Base-by-base conservation (phyloP, 2,113 vertebrate species). In the Barbus barbus region DNA sequence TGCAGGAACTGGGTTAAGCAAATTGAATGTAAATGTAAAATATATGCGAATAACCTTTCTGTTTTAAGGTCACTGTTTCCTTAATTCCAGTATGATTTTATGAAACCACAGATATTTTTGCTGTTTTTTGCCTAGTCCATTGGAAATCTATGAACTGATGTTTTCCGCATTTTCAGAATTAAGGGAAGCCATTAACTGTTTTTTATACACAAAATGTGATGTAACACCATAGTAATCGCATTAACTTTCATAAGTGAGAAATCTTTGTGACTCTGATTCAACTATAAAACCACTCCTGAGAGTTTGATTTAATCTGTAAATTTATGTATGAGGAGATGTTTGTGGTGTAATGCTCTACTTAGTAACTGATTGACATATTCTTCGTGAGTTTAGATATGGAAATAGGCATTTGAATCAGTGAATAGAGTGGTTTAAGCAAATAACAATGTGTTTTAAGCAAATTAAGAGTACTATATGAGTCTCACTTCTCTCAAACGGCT, bases 1-100 rank as follows among this genome's bases (percentile, higher is more conserved):
- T 46, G n/a, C 41, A 48, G 72, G 72, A 74, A 74, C 72, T 44
- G 44, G 72, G 6, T 48, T 74, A 74, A 74, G 44, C 72, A 74
- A 74, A 74, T 74, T 74, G 1, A 28, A 48, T 67, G 63, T 36
- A 48, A 74, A 74, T 74, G 41, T 48, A 74, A 74, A 74, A 48
- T 26, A 8, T 16, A 74, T 28, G 24, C 0, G 36, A 28, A 26
- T 48, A 18, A 74, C 41, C 24, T 74, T 48, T 6, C 24, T 74
- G 7, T 48, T 22, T 28, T 16, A 74, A 48, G 41, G 41, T 74
- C 41, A 48, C 41, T 9, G 44, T 44, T 74, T 46, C 7, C 6
- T 3, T 72, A 31, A 67, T 1, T 73, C 28, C 24, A 73, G 0
- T 38, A 7, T 22, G 5, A 16, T 18, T 26, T 46, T 1, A 3